Conservation (phyloP, 1,140 invertebrate genomes). For the Bombus pyrosoma region DNA sequence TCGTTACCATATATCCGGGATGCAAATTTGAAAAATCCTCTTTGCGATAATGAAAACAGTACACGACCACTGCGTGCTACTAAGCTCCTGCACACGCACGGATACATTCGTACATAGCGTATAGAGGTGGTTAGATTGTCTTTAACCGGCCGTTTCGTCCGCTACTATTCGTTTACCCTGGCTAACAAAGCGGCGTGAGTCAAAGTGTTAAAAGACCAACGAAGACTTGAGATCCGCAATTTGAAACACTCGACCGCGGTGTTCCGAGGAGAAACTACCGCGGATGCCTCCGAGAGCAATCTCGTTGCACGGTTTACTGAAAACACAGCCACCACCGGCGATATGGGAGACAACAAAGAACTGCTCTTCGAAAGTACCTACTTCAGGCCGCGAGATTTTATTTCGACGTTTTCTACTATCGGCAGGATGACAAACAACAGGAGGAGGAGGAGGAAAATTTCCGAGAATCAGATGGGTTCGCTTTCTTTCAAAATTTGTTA, state of each 20-base stretch:
- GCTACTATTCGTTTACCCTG: not conserved
- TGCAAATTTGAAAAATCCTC: conserved; percentile 42
- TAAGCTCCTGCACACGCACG: not conserved
- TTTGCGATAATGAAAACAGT: conserved; percentile 27
- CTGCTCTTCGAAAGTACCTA: conserved; percentile 4
- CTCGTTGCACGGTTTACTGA: conserved; percentile 34
- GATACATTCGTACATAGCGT: not conserved
- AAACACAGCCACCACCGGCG: conserved; percentile 7
- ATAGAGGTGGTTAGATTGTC: too few species aligned
- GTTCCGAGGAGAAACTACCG: conserved; percentile 14
- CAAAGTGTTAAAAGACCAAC: conserved; percentile 41
- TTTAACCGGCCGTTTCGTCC: not conserved
- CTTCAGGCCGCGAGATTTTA: conserved; percentile 27
- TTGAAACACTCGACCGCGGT: conserved; percentile 13
- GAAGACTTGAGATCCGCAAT: conserved; percentile 13
- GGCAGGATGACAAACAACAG: not conserved
- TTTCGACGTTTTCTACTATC: not conserved
- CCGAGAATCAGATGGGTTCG: not conserved
- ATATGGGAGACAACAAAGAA: conserved; percentile 27
- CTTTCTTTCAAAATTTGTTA: not conserved
- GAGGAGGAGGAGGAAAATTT: not conserved
- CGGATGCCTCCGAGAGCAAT: conserved; percentile 3
- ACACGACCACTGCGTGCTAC: not conserved
- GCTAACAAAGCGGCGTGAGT: not conserved
- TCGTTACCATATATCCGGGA: not conserved